Evolutionary conservation across 2,113 vertebrate species (phyloP).

Genomic region (Ardeotis arabs): DNA sequence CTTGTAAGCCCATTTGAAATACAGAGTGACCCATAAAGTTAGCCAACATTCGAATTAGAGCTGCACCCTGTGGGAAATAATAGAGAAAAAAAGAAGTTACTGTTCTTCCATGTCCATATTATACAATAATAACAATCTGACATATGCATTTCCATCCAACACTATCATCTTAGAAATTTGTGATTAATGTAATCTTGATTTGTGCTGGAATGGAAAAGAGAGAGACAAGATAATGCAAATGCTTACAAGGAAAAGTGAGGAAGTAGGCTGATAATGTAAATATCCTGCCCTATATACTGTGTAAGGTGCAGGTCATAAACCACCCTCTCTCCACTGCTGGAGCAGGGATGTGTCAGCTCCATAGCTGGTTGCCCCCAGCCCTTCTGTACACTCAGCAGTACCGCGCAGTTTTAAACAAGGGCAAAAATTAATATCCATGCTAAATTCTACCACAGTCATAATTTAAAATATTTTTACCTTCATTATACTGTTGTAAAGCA

Average conservation of each 20-base stretch:
- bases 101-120: background rate
- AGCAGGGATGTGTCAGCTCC: background rate
- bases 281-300: background rate
- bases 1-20: constrained; percentile 94
- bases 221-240: background rate
- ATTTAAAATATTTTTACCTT: background rate
- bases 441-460: background rate
- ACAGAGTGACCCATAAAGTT: constrained; percentile 95
- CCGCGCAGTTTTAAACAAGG: background rate
- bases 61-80: constrained; percentile 85
- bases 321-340: background rate
- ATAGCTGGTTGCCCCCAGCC: background rate
- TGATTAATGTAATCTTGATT: background rate
- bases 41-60: constrained; percentile 97
- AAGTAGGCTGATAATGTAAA: background rate
- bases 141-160: background rate
- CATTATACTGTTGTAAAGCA: background rate
- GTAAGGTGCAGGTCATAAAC: background rate
- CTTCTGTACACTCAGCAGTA: background rate
- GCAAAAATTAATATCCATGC: background rate
- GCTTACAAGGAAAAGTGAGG: background rate
- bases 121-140: background rate
- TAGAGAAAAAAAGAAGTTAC: constrained; percentile 3
- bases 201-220: background rate
- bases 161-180: background rate